Conservation (phyloP, 2,113 vertebrate genomes). For the Laticauda laticaudata region DNA sequence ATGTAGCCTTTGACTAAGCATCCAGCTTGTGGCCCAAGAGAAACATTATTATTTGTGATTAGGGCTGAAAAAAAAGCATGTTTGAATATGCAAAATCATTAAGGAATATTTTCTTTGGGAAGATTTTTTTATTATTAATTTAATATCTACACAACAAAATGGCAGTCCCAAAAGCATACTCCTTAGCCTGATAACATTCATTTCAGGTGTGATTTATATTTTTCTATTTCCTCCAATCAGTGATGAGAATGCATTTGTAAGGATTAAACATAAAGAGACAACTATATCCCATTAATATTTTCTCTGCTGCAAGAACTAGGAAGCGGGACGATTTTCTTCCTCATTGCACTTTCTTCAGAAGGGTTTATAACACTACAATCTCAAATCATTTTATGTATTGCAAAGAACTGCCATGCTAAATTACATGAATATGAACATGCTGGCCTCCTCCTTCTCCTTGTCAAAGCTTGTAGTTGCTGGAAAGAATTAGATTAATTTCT, state of each 20-base stretch:
- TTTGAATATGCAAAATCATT: background rate
- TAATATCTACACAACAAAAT: conserved; percentile 48
- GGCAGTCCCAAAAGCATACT: conserved; percentile 21
- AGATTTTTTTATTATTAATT: conserved; percentile 31
- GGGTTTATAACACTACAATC: conserved; percentile 3
- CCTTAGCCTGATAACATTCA: conserved; percentile 28
- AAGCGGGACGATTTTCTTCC: conserved; percentile 13
- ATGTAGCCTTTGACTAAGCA: background rate
- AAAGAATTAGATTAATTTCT: conserved; percentile 1
- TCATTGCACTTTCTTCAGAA: background rate
- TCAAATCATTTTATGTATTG: conserved; percentile 29
- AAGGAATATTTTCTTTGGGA: background rate
- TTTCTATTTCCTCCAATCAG: conserved; percentile 63
- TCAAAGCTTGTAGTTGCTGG: conserved; percentile 1
- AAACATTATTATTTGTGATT: background rate
- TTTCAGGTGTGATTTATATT: conserved; percentile 55
- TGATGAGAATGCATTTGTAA: conserved; percentile 22
- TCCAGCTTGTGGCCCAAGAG: background rate
- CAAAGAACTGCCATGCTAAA: conserved; percentile 21
- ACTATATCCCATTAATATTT: conserved; percentile 31
- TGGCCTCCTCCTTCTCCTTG: background rate
- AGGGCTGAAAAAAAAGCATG: background rate
- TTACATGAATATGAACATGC: conserved; percentile 29
- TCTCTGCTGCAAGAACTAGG: conserved; percentile 25
- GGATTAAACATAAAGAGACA: conserved; percentile 34